Percentiles rank a stretch among this genome's conserved stretches.
These are phyloP conservation scores for Drosophila asahinai DNA, from an alignment of 1,140 invertebrate genomes.

Conservation along the genomic window DNA sequence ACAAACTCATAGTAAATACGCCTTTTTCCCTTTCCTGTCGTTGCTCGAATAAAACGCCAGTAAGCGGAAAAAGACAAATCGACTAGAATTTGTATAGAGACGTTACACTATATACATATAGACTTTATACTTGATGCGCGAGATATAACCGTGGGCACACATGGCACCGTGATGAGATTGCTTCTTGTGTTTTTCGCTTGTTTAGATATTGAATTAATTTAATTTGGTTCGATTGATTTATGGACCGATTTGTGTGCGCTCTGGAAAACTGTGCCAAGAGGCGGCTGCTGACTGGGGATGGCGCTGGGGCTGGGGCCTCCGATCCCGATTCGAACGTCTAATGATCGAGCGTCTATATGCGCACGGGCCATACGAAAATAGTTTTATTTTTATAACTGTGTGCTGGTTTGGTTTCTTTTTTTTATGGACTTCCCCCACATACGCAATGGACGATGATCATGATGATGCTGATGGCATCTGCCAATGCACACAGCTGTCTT, in stretches of 20 bases:
- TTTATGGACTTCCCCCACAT: conserved; percentile 83
- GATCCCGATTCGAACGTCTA: conserved; percentile 40
- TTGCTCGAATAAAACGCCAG: conserved; percentile 79
- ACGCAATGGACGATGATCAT: conserved; percentile 46
- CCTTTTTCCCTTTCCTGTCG: conserved; percentile 85
- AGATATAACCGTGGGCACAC: conserved; percentile 39
- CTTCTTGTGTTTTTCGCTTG: conserved; percentile 31
- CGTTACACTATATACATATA: conserved; percentile 16
- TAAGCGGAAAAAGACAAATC: conserved; percentile 85
- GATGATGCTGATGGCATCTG: conserved; percentile 62
- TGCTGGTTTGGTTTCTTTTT: conserved; percentile 77
- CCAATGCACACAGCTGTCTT: conserved; percentile 79
- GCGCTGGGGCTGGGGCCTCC: conserved; percentile 12
- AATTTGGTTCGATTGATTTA: conserved; percentile 79
- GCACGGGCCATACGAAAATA: conserved; percentile 73
- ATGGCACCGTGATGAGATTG: conserved; percentile 49
- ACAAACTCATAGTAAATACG: conserved; percentile 81
- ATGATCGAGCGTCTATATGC: conserved; percentile 56
- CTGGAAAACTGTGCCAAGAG: conserved; percentile 81
- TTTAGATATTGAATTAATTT: conserved; percentile 73
- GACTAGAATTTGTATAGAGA: conserved; percentile 72
- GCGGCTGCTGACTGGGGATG: conserved; percentile 20
- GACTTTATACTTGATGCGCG: neutral
- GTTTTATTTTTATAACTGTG: conserved; percentile 83
- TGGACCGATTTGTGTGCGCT: conserved; percentile 49